Evolutionary conservation across 2,113 vertebrate species (phyloP).

Genomic region (Albula glossodonta): DNA sequence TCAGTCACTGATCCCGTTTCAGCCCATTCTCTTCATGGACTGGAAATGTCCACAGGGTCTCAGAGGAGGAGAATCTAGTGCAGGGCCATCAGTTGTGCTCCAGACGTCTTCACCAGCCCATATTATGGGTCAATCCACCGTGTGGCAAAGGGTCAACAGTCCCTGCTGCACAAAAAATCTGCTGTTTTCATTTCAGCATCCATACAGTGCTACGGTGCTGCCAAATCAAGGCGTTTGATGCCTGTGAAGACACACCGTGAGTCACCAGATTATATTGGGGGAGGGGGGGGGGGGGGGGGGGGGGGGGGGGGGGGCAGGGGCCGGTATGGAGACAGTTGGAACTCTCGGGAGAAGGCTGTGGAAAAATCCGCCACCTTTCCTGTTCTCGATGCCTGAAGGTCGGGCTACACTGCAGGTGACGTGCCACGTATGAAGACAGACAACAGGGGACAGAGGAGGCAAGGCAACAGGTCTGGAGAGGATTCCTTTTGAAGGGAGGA

Average conservation of each 20-base stretch:
- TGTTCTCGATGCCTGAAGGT: background rate
- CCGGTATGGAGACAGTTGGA: background rate
- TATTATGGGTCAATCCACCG: background rate
- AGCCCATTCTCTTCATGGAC: background rate
- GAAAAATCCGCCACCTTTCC: background rate
- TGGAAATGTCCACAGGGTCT: background rate
- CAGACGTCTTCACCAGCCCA: background rate
- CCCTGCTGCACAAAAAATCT: background rate
- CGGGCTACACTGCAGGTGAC: background rate
- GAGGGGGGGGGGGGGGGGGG: background rate
- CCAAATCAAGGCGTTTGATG: slow-evolving; percentile 12
- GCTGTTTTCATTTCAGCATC: background rate
- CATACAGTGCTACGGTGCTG: background rate
- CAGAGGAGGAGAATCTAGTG: background rate
- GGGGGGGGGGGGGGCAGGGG: background rate
- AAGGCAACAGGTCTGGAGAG: background rate
- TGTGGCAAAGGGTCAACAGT: background rate
- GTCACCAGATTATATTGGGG: background rate
- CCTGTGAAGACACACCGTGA: background rate
- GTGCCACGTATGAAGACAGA: background rate
- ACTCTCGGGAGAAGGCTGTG: background rate
- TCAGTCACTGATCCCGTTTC: background rate
- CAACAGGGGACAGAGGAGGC: background rate
- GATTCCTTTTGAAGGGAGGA: background rate
- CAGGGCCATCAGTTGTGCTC: background rate